Base-by-base conservation (phyloP, 2,888 invertebrate genomes). In the Xestia xanthographa region DNA sequence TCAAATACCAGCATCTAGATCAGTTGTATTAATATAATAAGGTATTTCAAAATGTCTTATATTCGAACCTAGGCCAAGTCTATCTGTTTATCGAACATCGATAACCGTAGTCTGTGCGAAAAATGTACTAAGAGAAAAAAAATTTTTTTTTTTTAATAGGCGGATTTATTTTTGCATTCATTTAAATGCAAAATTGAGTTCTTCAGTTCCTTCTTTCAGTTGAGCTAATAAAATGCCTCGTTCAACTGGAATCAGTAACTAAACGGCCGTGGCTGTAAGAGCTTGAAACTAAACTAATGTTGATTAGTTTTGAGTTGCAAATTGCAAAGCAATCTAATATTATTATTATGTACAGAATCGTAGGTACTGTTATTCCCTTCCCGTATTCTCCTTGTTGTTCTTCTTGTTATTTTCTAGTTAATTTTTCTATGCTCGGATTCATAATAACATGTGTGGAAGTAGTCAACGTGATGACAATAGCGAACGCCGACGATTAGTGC, bases 401-500 rank as follows among this genome's bases (percentile, higher is more conserved):
- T 60, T 41, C 11, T 14, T 20, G 22, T 56, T 38, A 48, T 50
- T 66, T 67, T 66, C 20, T 60, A 45, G 71, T 45, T 43, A n/a
- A 53, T 50, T 53, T 68, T 76, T 66, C 20, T 60, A 34, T 66
- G 14, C 22, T 4, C 43, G 34, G 17, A 63, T 63, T 74, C 67
- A 56, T 74, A 79, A 60, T 63, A 79, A 69, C 62, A 70, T 66
- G 53, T 70, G 70, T 67, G 48, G 45, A 12, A 38, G 58, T 53
- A 56, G 41, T 66, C 66, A 20, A 71, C 65, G 34, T 63, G 67
- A 58, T 77, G 80, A 69, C 80, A 74, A 74, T 65, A 75, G 84
- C 29, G 68, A 74, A 53, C 22, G 53, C 34, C 65, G 38, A 69
- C 81, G 66, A 77, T 81, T 84, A 74, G 77, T 62, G 11, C 26